These are phyloP conservation scores for Xyliphius kryptos DNA, from an alignment of 2,113 vertebrate genomes.

Conservation along the genomic window DNA sequence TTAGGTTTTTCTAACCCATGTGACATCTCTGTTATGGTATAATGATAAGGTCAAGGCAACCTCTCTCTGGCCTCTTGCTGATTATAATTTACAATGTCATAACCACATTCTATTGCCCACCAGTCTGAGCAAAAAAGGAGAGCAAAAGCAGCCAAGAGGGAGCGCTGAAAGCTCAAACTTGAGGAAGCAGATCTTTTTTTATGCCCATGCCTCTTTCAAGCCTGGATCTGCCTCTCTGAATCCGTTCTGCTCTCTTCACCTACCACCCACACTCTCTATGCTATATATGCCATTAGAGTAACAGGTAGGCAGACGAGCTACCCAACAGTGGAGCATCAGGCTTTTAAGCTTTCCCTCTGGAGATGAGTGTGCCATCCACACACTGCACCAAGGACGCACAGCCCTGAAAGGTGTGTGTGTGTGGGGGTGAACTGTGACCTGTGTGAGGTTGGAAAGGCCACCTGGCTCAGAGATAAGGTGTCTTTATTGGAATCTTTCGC, in stretches of 20 bases:
- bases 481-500: slow-evolving; percentile 9
- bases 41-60: slow-evolving; percentile 21
- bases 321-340: slow-evolving; percentile 32
- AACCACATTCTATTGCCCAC: slow-evolving; percentile 25
- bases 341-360: slow-evolving; percentile 41
- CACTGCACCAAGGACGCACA: slow-evolving; percentile 15
- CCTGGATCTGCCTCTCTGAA: slow-evolving; percentile 30
- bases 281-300: slow-evolving; percentile 41
- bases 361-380: slow-evolving; percentile 36
- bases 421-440: slow-evolving; percentile 14
- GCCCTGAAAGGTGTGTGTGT: slow-evolving; percentile 23
- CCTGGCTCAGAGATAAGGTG: slow-evolving; percentile 16
- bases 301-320: slow-evolving; percentile 41
- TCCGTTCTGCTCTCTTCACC: slow-evolving; percentile 38
- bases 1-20: not conserved
- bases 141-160: slow-evolving; percentile 7
- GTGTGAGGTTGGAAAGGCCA: slow-evolving; percentile 18
- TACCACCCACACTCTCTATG: slow-evolving; percentile 23
- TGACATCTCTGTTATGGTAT: slow-evolving; percentile 8
- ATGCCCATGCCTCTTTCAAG: slow-evolving; percentile 28
- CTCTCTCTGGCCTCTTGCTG: slow-evolving; percentile 15
- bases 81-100: slow-evolving; percentile 4
- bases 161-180: slow-evolving; percentile 27
- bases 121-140: slow-evolving; percentile 6
- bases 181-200: slow-evolving; percentile 28